Base-by-base conservation (phyloP, 2,797 vertebrate species). In the Muscicapa comitata region DNA sequence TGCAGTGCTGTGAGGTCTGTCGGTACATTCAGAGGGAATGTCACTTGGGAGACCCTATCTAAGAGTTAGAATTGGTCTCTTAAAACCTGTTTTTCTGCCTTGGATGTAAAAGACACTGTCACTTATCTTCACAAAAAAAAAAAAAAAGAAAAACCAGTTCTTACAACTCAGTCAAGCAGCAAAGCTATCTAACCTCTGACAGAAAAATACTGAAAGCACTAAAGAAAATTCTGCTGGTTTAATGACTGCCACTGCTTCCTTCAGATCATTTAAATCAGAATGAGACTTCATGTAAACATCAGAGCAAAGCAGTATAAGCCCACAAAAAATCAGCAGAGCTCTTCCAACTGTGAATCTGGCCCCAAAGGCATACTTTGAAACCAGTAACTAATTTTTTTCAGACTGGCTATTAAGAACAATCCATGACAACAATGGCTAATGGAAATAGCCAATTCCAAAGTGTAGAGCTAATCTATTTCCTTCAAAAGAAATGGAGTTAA, bases 351-450 rank as follows among this genome's bases (percentile, higher is more conserved):
- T 6, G 42, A 88, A 75, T 84, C 54, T 84, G 35, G 31, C 87
- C 91, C 73, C 70, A 84, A 78, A 90, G 86, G 73, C 79, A 92
- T 24, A 50, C 59, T 92, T 88, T 88, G 86, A 92, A 92, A 90
- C 33, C 1, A 2, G 65, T 71, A 80, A 51, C 50, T 89, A 53
- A 71, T 87, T 89, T 84, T 94, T 88, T 92, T 78, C 79, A 79
- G 51, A 6, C 31, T 90, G 48, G 33, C 37, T 95, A 50, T 96
- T 95, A 85, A 79, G 74, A 92, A 29, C 55, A 90, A 55, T 76
- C 47, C 55, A 63, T 79, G 62, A 76, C 80, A 92, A 92, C 70
- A 90, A 53, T 17, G 33, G 70, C 50, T 95, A 79, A 88, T 93
- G 55, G 70, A 88, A 91, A 63, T 54, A 94, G 31, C 70, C 76